Evolutionary conservation across 2,113 vertebrate genomes (phyloP), one percentile per base, ranked within the genome.

Genomic region (Lycaon pictus): DNA sequence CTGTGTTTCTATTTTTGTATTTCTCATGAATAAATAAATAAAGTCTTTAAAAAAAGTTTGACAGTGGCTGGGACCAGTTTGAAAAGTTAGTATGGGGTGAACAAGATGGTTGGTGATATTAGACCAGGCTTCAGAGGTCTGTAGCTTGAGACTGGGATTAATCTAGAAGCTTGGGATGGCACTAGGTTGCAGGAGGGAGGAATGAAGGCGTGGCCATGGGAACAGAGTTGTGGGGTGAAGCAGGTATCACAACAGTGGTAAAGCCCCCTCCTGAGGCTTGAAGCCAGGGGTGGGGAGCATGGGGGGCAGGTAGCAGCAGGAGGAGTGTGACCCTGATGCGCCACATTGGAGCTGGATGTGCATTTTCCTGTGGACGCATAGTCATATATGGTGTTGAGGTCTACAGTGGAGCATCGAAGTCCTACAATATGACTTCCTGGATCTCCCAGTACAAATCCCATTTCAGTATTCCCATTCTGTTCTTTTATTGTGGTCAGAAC

Each of bases 331-430:
- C 11, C 37, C 69, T 20, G 9, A 29, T 3, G 1, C 7, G 35
- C 25, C 2, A 0, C 13, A 25, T 0, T 8, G 37, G 37, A 63
- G 20, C 9, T 22, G 11, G 43, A 11, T 15, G 1, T 22, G 11
- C 15, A 13, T 32, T 62, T 86, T 55, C 63, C 84, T 27, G 8
- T 8, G 11, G 88, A 90, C 65, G n/a, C 4, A 5, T 17, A 4
- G n/a, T 43, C 35, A n/a, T 5, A 3, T 15, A 0, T 0, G 0
- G 48, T 3, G 5, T 17, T 37, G 71, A 32, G 62, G 35, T 37
- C 35, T 35, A 8, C 5, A 20, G 20, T 0, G 1, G 5, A 22
- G 51, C 10, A 2, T 58, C 55, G 12, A 25, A 58, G 62, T 32
- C 3, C 27, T 20, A 0, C 1, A 1, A 1, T 12, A 35, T 23